Evolutionary conservation across 2,113 vertebrate species (phyloP).

Genomic region (Corydoras maculifer): DNA sequence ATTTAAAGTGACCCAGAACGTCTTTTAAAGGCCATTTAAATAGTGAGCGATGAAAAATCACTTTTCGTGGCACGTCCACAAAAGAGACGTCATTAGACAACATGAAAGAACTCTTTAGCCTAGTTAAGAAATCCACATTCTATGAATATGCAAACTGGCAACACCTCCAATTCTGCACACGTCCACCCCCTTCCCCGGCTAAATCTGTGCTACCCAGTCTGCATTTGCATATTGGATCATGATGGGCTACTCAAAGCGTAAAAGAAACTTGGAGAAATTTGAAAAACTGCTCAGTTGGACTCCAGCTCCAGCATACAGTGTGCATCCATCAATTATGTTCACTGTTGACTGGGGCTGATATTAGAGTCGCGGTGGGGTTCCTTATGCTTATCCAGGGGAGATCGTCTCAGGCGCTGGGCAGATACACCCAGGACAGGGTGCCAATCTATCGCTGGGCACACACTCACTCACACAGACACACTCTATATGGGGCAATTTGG

Average conservation of each 20-base stretch:
- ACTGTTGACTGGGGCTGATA: too few species aligned
- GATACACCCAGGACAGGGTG: too few species aligned
- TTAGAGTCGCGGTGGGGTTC: too few species aligned
- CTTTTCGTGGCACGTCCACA: background rate
- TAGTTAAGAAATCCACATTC: background rate
- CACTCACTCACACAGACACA: too few species aligned
- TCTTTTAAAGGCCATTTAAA: background rate
- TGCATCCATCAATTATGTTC: too few species aligned
- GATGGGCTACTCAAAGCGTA: background rate
- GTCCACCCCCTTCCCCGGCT: background rate
- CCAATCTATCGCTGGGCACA: too few species aligned
- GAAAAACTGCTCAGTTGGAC: too few species aligned
- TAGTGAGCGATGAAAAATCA: background rate
- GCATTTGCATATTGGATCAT: background rate
- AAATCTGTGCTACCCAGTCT: background rate
- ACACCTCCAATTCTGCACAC: background rate
- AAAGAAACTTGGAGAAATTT: background rate
- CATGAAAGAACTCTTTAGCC: background rate
- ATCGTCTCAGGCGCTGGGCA: too few species aligned
- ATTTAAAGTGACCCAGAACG: background rate
- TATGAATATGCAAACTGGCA: conserved; percentile 1
- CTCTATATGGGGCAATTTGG: too few species aligned
- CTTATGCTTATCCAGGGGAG: too few species aligned
- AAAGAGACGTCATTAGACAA: background rate
- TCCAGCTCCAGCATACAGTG: too few species aligned